Evolutionary conservation across 2,797 vertebrate species (phyloP).

Genomic region (Sciaenops ocellatus): DNA sequence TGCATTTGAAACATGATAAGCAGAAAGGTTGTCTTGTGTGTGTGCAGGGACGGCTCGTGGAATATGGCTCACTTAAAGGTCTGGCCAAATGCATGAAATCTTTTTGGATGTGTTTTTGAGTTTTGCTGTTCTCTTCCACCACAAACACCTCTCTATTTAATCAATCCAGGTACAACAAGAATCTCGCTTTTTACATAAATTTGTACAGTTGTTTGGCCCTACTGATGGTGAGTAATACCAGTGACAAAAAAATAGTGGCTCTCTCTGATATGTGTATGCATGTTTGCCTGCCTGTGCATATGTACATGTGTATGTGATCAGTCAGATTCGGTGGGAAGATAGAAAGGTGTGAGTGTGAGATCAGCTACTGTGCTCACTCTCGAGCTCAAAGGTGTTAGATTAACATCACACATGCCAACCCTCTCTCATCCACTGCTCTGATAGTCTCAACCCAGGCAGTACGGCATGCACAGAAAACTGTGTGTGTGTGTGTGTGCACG

Average conservation of each 20-base stretch:
- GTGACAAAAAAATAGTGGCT: conserved; percentile 4
- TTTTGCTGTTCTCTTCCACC: conserved; percentile 14
- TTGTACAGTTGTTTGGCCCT: background rate
- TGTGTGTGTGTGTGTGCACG: conserved; percentile 3
- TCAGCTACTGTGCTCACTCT: conserved; percentile 38
- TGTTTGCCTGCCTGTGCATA: background rate
- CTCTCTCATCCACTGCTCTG: conserved; percentile 31
- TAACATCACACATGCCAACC: conserved; percentile 61
- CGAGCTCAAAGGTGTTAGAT: conserved; percentile 64
- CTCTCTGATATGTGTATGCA: background rate
- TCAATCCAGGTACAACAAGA: background rate
- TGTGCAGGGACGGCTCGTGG: background rate
- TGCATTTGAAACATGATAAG: conserved; percentile 29
- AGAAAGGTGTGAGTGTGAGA: conserved; percentile 59
- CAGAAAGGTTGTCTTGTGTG: conserved; percentile 25
- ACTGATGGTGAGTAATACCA: background rate
- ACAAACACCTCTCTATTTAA: conserved; percentile 6
- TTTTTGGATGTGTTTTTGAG: background rate
- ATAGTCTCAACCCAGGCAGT: conserved; percentile 25
- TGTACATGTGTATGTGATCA: conserved; percentile 14
- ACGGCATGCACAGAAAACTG: conserved; percentile 12
- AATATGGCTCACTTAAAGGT: background rate
- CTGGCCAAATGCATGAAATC: background rate
- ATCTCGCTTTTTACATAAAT: background rate
- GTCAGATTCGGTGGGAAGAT: conserved; percentile 48